Base-by-base conservation (phyloP, 2,113 vertebrate genomes). In the Lamprologus speciosus region DNA sequence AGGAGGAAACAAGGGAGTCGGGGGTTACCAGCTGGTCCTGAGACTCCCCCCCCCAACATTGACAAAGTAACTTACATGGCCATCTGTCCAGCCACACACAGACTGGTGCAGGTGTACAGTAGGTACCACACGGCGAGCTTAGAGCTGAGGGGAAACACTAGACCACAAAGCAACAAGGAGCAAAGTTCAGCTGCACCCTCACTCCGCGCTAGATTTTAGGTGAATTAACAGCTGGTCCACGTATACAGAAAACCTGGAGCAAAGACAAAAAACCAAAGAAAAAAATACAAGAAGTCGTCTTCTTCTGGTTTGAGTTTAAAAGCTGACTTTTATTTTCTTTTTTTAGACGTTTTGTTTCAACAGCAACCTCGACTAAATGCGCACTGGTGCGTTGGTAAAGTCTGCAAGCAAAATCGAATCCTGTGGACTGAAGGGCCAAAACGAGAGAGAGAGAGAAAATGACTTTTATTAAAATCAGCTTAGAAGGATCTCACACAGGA, bases 51-150 rank as follows among this genome's bases (percentile, higher is more conserved):
- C 31, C 42, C 45, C 42, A 89, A 93, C 94, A 94, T 87, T 88
- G 93, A 85, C 83, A 95, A 92, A 94, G 89, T 89, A 94, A 84
- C 85, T 95, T 92, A 93, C 88, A 90, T 90, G 92, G 90, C 95
- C 96, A 93, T 96, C 95, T 94, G 94, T 96, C 95, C 87, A 88
- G 87, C 40, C 81, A 87, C 68, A 75, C 79, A 83, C 68, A 85
- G 58, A 68, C 50, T 53, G 63, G 68, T 85, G 85, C 51, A 91
- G 84, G 92, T 92, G 89, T 86, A 88, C 87, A 88, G 88, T 89
- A 78, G 89, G 58, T 60, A 82, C 23, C 90, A 88, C 91, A 82
- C 75, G 57, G 90, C 33, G 53, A 26, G 63, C 63, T 9, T 17
- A 73, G 80, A 31, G 85, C 33, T 57, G 55, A 84, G 70, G 63